Evolutionary conservation across 2,888 invertebrate genomes (phyloP).

Genomic region (Theretra japonica): DNA sequence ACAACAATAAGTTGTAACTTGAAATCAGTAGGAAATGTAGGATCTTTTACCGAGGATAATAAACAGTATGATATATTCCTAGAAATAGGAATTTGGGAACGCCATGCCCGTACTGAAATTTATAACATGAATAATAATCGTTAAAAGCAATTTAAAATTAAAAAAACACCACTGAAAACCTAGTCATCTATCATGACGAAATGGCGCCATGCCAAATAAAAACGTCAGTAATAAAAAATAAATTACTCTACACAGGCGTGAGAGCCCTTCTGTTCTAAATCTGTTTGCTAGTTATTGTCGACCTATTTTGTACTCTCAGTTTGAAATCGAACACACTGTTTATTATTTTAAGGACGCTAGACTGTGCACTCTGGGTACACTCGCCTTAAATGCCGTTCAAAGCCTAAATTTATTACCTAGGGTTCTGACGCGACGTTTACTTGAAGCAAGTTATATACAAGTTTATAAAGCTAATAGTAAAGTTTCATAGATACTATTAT

Average conservation of each 20-base stretch:
- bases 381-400: neutral
- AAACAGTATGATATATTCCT: too few relatives aligned
- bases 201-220: conserved; percentile 58
- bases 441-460: too few relatives aligned
- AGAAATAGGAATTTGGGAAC: too few relatives aligned
- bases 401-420: neutral
- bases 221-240: conserved; percentile 52
- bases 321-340: conserved; percentile 9
- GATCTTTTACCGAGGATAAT: too few relatives aligned
- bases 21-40: too few relatives aligned
- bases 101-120: too few relatives aligned
- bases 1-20: too few relatives aligned
- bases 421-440: too few relatives aligned
- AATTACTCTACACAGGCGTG: conserved; percentile 45
- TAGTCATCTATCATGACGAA: conserved; percentile 43
- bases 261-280: conserved; percentile 65
- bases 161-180: conserved; percentile 38
- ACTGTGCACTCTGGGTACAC: neutral
- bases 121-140: neutral
- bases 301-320: conserved; percentile 49
- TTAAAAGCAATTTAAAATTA: neutral
- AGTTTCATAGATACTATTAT: neutral
- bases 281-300: conserved; percentile 55
- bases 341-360: conserved; percentile 3
- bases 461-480: neutral